phyloP scores from a whole-genome alignment of 2,888 invertebrate genomes.

The Meiosimyza decipiens region DNA sequence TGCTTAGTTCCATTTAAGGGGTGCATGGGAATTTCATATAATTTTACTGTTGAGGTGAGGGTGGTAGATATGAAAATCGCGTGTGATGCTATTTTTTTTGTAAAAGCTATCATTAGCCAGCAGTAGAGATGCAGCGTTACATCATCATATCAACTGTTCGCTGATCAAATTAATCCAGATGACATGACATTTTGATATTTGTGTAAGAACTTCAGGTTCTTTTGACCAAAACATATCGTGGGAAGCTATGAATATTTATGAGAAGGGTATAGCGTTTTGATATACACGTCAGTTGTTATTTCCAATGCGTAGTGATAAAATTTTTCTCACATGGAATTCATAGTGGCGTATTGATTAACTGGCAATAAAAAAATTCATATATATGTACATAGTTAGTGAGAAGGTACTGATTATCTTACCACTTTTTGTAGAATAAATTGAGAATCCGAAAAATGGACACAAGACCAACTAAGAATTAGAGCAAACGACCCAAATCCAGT shows the following conservation, averaged over 20 bases:
- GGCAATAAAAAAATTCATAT: too few species aligned
- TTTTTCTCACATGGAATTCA: too few species aligned
- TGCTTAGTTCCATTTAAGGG: neutral
- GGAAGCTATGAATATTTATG: constrained; percentile 23
- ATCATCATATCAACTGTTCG: neutral
- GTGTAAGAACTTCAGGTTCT: neutral
- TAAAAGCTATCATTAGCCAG: constrained; percentile 8
- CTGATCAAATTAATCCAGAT: constrained; percentile 32
- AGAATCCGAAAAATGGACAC: too few species aligned
- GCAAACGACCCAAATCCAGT: too few species aligned
- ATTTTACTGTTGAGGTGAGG: neutral
- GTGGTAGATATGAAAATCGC: constrained; percentile 8
- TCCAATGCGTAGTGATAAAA: too few species aligned
- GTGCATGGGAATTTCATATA: constrained; percentile 31
- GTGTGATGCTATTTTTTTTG: constrained; percentile 19
- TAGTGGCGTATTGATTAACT: too few species aligned
- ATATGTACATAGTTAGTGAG: too few species aligned
- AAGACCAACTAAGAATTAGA: too few species aligned
- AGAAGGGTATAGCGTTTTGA: too few species aligned
- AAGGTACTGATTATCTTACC: neutral
- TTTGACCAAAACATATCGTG: constrained; percentile 9
- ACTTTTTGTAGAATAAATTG: neutral
- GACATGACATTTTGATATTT: constrained; percentile 30
- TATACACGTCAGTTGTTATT: too few species aligned
- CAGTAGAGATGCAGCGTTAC: constrained; percentile 2